Evolutionary conservation across 2,888 invertebrate genomes (phyloP).

Genomic region (Kryphioiulus occultus): DNA sequence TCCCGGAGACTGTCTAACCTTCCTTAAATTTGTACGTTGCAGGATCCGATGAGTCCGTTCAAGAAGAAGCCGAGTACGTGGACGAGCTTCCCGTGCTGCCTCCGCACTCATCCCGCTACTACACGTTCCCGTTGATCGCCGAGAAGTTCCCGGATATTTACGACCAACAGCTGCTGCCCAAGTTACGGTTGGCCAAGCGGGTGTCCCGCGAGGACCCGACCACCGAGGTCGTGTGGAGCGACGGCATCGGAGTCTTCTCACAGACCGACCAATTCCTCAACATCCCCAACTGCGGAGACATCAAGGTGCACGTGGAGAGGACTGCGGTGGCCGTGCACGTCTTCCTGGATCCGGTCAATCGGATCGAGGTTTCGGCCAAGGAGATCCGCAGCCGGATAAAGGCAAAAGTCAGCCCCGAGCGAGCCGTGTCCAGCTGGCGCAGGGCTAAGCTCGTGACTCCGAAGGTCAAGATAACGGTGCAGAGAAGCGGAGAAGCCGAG

Average conservation of each 20-base stretch:
- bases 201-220: too few relatives aligned
- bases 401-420: slow-evolving; percentile 53
- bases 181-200: slow-evolving; percentile 50
- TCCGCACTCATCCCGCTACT: slow-evolving; percentile 69
- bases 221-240: slow-evolving; percentile 59
- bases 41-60: slow-evolving; percentile 55
- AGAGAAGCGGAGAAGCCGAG: not conserved
- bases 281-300: slow-evolving; percentile 62
- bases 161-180: slow-evolving; percentile 39
- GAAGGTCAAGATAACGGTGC: not conserved
- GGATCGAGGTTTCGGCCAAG: slow-evolving; percentile 80
- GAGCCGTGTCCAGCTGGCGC: slow-evolving; percentile 47
- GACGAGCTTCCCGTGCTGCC: slow-evolving; percentile 63
- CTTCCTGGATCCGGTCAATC: slow-evolving; percentile 67
- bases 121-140: slow-evolving; percentile 75
- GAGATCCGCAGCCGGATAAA: slow-evolving; percentile 77
- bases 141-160: slow-evolving; percentile 70
- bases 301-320: slow-evolving; percentile 63
- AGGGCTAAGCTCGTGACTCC: slow-evolving; percentile 51
- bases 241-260: slow-evolving; percentile 58
- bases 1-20: too few relatives aligned
- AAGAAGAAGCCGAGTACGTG: slow-evolving; percentile 61
- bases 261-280: slow-evolving; percentile 62
- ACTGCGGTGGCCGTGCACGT: slow-evolving; percentile 62
- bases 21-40: too few relatives aligned